phyloP scores from a whole-genome alignment of 2,797 vertebrate species.

The Esox lucius region DNA sequence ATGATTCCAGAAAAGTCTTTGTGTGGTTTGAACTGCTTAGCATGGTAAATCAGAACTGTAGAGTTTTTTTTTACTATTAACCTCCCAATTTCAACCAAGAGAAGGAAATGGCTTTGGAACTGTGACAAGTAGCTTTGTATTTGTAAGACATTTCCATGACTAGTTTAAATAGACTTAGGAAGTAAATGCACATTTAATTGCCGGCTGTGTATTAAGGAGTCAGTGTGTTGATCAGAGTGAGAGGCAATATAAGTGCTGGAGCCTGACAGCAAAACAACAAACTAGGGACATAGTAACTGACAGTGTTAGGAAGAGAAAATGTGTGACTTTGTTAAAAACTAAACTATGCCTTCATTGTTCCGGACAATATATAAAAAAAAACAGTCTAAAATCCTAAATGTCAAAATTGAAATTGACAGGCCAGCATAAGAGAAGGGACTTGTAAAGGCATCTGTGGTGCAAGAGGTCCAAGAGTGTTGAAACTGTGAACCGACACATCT shows the following conservation, averaged over 20 bases:
- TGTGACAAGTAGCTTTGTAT: slow-evolving; percentile 33
- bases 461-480: not conserved
- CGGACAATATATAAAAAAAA: slow-evolving; percentile 46
- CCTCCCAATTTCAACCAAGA: slow-evolving; percentile 20
- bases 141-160: slow-evolving; percentile 17
- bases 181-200: not conserved
- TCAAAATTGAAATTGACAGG: slow-evolving; percentile 20
- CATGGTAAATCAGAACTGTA: slow-evolving; percentile 31
- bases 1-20: slow-evolving; percentile 46
- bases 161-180: slow-evolving; percentile 23
- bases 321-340: no score
- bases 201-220: slow-evolving; percentile 26
- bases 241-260: slow-evolving; percentile 18
- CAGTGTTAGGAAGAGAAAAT: not conserved
- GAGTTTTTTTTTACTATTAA: slow-evolving; percentile 37
- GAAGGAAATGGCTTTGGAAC: slow-evolving; percentile 31
- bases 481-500: slow-evolving; percentile 25
- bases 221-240: slow-evolving; percentile 15
- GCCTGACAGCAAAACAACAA: not conserved
- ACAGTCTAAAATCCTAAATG: not conserved
- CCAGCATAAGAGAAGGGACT: slow-evolving; percentile 28
- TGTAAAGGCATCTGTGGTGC: slow-evolving; percentile 10
- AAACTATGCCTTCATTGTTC: not conserved
- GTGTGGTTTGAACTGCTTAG: slow-evolving; percentile 55
- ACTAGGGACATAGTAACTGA: not conserved